Conservation (phyloP, 1,140 invertebrate genomes). For the Pollicipes pollicipes region DNA sequence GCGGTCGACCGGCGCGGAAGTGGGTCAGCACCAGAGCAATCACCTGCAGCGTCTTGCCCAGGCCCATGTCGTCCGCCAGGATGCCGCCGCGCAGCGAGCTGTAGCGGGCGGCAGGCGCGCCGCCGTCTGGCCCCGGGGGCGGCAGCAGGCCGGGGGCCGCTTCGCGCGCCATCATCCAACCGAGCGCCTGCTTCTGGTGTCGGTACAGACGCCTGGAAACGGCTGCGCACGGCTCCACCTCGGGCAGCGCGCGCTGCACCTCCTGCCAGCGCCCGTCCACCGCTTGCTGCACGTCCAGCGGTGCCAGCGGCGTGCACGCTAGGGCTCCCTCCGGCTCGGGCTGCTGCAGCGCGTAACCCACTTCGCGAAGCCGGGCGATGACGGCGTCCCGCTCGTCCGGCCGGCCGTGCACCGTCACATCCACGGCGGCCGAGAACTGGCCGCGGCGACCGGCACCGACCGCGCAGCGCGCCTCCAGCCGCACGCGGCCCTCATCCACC, state of each 20-base stretch:
- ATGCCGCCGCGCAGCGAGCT: slow-evolving; percentile 6
- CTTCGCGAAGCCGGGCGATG: neutral
- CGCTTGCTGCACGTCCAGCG: neutral
- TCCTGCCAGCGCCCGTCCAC: neutral
- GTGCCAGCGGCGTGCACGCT: neutral
- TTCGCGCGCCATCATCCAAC: slow-evolving; percentile 80
- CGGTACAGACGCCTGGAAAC: slow-evolving; percentile 16
- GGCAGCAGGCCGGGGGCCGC: no score
- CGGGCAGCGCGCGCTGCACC: neutral
- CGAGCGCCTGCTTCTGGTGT: slow-evolving; percentile 69
- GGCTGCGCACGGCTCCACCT: neutral
- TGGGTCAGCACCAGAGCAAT: neutral
- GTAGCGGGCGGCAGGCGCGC: no score
- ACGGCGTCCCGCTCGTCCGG: neutral
- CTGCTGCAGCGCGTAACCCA: neutral
- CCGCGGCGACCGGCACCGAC: no score
- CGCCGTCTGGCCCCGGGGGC: no score
- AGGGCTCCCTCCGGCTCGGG: neutral
- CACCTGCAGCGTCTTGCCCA: slow-evolving; percentile 7
- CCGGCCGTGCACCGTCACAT: neutral
- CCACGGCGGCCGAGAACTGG: neutral
- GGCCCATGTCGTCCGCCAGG: slow-evolving; percentile 13
- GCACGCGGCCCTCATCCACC: neutral
- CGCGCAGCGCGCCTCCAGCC: neutral
- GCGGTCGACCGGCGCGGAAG: neutral